A percentile compares a stretch with the other conserved stretches of the same genome.
These are phyloP conservation scores for Notodonta ziczac DNA, from an alignment of 2,888 invertebrate genomes.

Conservation along the genomic window DNA sequence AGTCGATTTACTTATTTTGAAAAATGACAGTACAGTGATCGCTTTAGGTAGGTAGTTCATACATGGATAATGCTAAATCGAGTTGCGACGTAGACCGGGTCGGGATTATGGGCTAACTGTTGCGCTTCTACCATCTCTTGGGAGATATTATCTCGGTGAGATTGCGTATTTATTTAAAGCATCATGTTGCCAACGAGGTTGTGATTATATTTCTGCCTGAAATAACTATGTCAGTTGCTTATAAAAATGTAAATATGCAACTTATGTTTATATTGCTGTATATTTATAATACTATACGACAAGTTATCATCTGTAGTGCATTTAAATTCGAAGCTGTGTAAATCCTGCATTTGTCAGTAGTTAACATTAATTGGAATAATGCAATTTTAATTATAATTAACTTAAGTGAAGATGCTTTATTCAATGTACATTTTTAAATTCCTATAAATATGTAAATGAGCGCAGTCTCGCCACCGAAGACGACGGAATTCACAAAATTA, in stretches of 20 bases:
- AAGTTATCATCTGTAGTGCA: no score
- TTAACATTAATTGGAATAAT: no score
- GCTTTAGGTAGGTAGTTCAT: conserved; percentile 23
- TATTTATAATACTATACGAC: no score
- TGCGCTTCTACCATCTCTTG: conserved; percentile 48
- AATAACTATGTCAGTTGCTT: neutral
- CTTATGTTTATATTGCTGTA: no score
- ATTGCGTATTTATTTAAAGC: conserved; percentile 62
- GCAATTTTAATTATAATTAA: no score
- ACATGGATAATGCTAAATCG: conserved; percentile 31
- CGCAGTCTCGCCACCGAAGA: conserved; percentile 15
- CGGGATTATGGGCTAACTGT: conserved; percentile 69
- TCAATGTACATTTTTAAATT: conserved; percentile 32
- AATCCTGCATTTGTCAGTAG: no score
- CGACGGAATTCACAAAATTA: neutral
- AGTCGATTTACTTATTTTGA: conserved; percentile 8
- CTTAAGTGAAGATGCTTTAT: conserved; percentile 5
- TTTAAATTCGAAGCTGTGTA: no score
- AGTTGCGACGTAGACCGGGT: conserved; percentile 41
- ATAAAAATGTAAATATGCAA: no score
- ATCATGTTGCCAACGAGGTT: conserved; percentile 33
- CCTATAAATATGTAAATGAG: conserved; percentile 39
- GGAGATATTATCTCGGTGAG: conserved; percentile 42
- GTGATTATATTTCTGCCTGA: conserved; percentile 34
- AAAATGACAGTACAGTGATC: conserved; percentile 7